Percentiles rank a stretch among this genome's conserved stretches.
Conservation (phyloP, 2,113 vertebrate genomes). For the Conger conger region DNA sequence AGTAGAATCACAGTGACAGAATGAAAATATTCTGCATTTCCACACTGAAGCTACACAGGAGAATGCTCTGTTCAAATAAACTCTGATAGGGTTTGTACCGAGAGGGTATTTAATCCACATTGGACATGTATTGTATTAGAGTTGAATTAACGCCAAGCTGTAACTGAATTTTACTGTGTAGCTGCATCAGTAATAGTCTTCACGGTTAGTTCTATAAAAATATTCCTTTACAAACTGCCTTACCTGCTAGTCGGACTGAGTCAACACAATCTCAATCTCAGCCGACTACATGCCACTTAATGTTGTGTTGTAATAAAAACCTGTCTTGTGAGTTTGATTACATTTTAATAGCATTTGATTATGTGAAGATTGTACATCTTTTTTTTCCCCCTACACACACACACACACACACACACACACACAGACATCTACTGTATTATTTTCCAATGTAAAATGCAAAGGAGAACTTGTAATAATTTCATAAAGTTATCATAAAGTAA, state of each 20-base stretch:
- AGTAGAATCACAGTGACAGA: not conserved
- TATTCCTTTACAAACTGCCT: not conserved
- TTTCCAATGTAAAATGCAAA: not conserved
- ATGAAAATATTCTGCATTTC: not conserved
- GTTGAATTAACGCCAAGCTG: too few relatives aligned
- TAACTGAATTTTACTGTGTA: too few relatives aligned
- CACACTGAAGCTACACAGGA: not conserved
- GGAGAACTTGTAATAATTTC: not conserved
- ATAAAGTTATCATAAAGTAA: not conserved
- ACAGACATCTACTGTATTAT: too few relatives aligned
- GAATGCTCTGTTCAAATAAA: not conserved
- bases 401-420: too few relatives aligned
- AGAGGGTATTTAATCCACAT: too few relatives aligned
- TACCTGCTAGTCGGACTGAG: not conserved
- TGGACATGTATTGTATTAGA: too few relatives aligned
- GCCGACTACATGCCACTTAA: too few relatives aligned
- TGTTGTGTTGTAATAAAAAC: too few relatives aligned
- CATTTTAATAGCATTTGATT: not conserved
- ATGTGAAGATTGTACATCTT: not conserved
- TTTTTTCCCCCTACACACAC: too few relatives aligned
- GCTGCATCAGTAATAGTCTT: not conserved
- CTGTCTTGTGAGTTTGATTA: too few relatives aligned
- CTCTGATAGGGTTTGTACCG: too few relatives aligned
- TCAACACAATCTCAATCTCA: too few relatives aligned
- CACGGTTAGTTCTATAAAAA: not conserved